Conservation (phyloP, 2,113 vertebrate genomes). For the Fukomys damarensis region DNA sequence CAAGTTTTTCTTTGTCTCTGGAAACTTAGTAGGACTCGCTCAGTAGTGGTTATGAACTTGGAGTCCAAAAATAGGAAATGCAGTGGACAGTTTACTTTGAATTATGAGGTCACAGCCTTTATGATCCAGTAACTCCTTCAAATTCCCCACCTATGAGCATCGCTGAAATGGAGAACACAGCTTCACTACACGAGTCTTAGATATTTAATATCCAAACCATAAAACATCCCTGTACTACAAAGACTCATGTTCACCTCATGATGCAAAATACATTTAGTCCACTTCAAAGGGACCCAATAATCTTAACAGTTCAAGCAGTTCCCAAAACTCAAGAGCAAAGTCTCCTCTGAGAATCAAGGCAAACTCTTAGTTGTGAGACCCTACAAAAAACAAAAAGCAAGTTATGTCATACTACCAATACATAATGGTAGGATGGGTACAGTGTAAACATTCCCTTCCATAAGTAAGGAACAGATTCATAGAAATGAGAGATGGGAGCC, state of each 20-base stretch:
- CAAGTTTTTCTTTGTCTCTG: not conserved
- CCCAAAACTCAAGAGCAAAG: not conserved
- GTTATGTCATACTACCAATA: not conserved
- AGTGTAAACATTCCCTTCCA: not conserved
- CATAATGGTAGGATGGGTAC: not conserved
- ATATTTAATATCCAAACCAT: not conserved
- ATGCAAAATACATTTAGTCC: not conserved
- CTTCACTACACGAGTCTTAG: not conserved
- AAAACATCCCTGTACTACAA: not conserved
- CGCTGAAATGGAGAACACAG: not conserved
- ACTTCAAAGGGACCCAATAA: not conserved
- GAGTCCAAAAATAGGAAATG: not conserved
- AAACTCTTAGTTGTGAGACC: not conserved
- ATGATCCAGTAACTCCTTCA: not conserved
- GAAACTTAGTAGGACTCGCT: not conserved
- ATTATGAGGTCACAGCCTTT: not conserved
- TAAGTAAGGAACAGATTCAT: not conserved
- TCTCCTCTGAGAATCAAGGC: not conserved
- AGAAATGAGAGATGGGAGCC: not conserved
- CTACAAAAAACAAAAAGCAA: not conserved
- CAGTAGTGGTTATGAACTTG: not conserved
- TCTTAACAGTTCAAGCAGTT: not conserved
- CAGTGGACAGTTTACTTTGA: not conserved
- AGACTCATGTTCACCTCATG: not conserved
- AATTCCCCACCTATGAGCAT: not conserved